A percentile compares a stretch with the other conserved stretches of the same genome.
Conservation (phyloP, 2,113 vertebrate species). For the Origma solitaria region DNA sequence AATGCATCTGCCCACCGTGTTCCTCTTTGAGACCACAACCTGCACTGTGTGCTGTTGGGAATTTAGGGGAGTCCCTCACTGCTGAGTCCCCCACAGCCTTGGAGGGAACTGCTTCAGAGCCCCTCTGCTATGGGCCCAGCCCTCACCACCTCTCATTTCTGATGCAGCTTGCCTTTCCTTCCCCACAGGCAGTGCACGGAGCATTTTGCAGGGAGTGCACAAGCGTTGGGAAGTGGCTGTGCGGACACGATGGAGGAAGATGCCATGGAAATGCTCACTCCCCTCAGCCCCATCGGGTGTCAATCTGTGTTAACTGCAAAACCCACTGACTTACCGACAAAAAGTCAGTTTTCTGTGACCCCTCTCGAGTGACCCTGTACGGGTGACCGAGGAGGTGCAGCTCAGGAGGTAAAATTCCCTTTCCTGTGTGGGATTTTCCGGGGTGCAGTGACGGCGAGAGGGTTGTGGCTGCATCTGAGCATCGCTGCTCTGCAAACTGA, state of each 20-base stretch:
- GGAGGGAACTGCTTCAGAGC: background rate
- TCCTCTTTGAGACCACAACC: background rate
- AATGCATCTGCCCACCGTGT: accelerated
- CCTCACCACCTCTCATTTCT: background rate
- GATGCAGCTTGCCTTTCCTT: background rate
- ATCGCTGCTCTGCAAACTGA: background rate
- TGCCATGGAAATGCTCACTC: accelerated
- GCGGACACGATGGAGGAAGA: accelerated
- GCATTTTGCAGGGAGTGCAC: background rate
- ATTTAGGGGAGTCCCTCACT: background rate
- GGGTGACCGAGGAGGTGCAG: background rate
- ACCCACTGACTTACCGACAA: too few relatives aligned
- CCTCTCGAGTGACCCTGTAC: too few relatives aligned
- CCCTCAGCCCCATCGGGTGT: background rate
- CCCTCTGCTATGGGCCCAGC: background rate
- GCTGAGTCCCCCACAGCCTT: accelerated
- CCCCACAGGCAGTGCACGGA: accelerated
- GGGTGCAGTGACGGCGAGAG: accelerated
- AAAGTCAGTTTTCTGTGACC: background rate
- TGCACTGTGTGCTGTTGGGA: accelerated
- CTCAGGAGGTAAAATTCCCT: background rate
- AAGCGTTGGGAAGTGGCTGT: accelerated
- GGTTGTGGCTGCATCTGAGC: background rate
- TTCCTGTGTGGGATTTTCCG: accelerated
- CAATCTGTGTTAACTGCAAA: too few relatives aligned